Evolutionary conservation across 2,888 invertebrate species (phyloP), one percentile per base, ranked within the genome.

Genomic region (Xestia c-nigrum): DNA sequence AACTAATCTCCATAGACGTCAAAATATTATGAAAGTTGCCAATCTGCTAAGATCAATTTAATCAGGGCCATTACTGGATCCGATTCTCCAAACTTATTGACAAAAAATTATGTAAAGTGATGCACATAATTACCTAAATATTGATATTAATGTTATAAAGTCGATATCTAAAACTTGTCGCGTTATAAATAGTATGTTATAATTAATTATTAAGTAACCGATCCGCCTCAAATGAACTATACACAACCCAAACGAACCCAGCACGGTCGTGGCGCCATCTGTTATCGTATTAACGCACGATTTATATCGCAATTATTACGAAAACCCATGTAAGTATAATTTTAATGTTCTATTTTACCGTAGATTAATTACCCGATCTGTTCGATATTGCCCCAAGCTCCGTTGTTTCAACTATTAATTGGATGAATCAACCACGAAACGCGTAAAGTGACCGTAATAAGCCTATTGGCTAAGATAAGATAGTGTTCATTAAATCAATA

Each of bases 401-500:
- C 38, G 59, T 79, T 84, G 76, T 80, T 77, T 77, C 68, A 31
- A 43, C 69, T 74, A 75, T 78, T 80, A 77, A 88, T 81, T 85
- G 80, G 84, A 75, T 83, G 83, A 86, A 88, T 87, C 89, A 89
- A 89, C 76, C 70, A 80, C 84, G 66, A 90, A 92, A 90, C 88
- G 90, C 91, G 91, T 91, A 91, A 90, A 93, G 89, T 90, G 92
- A 90, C 86, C 92, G 92, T 94, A 94, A 94, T 94, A 94, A 92
- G 93, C 91, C 92, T 93, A 94, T 94, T 94, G 94, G 91, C 90
- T 90, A 92, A 94, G 96, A 96, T 96, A 95, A 96, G 96, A 95
- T 96, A 95, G 93, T 90, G 93, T 94, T 94, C 93, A 95, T 96
- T 95, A 94, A 95, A 96, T 96, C 95, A 95, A 96, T 96, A 96